Evolutionary conservation across 2,113 vertebrate species (phyloP), one percentile per base, ranked within the genome.

Genomic region (Dromiciops gliroides): DNA sequence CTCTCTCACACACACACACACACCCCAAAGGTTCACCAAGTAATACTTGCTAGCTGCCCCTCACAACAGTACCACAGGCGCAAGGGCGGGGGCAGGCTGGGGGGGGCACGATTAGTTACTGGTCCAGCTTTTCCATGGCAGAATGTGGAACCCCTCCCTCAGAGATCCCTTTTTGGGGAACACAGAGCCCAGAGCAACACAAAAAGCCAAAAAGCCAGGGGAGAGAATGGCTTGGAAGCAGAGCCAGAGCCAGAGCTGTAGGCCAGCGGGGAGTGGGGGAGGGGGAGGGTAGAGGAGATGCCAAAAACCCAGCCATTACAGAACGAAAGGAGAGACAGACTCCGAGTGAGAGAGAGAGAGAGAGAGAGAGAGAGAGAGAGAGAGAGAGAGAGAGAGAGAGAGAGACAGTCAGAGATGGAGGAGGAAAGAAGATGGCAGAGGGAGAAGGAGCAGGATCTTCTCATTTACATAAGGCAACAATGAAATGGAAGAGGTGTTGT

Each of bases 281-380:
- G 94, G 95, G 93, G 96, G 93, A 60, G 89, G 94, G 60, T 83
- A 94, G 83, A 95, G 51, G 51, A 51, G 93, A 96, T 91, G 96
- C 95, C 97, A 95, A 94, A 94, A 96, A 95, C 91, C 96, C 95
- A 96, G 95, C 97, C 96, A 92, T 95, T 93, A 93, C 95, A 95
- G 94, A 91, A 51, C n/a, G 37, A 14, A 47, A 8, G 56, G 53
- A 51, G 26, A n/a, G 52, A 90, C 89, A 88, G 89, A 60, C 56
- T 44, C n/a, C 25, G 50, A 53, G 67, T 52, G 75, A 93, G 88
- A 24, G 51, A 91, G 95, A 51, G 91, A 92, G 95, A 51, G 75
- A 97, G 75, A 0, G 3, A 90, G 48, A 9, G 1, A 89, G 89
- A 95, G 95, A 96, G 90, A 96, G 96, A 96, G 96, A 94, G 94